Evolutionary conservation across 2,797 vertebrate genomes (phyloP), one percentile per base, ranked within the genome.

Genomic region (Scarus forsteni): DNA sequence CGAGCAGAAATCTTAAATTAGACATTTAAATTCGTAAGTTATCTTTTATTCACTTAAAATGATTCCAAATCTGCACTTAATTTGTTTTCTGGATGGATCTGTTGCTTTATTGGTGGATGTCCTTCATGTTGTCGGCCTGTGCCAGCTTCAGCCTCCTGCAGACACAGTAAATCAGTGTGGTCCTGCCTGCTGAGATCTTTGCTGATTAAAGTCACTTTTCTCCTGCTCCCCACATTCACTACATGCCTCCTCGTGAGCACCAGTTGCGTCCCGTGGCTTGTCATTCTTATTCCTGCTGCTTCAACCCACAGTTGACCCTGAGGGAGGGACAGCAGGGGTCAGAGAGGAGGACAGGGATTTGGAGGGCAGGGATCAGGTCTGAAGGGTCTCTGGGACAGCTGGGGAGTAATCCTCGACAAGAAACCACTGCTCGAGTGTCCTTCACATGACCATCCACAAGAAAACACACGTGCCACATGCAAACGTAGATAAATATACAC

Each of bases 271-370:
- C 49, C 13, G 3, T 11, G 45, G 19, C 55, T 60, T 61, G 27
- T 45, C n/a, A n/a, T 44, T 71, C 61, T 46, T 40, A 58, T 55
- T 68, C 52, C 42, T 75, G 62, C 59, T 66, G 60, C 0, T 39
- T 56, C 34, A 51, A 62, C 52, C 35, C 60, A 46, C 42, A 49
- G 39, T 43, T 61, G 53, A 79, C 60, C 55, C 38, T 10, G 1
- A 51, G 61, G 56, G 53, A 53, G 54, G 49, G 1, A 3, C 52
- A 0, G 18, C 64, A 53, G 18, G 16, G 55, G 58, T 75, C 67
- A 52, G 19, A 76, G n/a, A 15, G 27, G 58, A 70, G 12, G 14
- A 16, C 61, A 53, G 40, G 61, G 80, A 78, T 79, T 73, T 81
- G 38, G 55, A 57, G 63, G 70, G 44, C 57, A 59, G 43, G 49